Conservation (phyloP, 2,113 vertebrate genomes). For the Melospiza melodia region DNA sequence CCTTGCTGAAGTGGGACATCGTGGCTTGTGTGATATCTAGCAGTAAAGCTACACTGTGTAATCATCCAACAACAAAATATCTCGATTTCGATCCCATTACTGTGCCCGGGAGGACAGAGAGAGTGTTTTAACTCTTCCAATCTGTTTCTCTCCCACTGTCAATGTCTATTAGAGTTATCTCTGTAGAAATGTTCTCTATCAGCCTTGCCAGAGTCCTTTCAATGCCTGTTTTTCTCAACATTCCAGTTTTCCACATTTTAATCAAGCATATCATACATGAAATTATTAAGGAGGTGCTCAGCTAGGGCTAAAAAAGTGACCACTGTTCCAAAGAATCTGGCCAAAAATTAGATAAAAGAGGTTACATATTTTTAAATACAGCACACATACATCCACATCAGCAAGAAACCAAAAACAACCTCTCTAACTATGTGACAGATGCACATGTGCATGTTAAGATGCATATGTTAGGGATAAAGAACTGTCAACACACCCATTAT, state of each 20-base stretch:
- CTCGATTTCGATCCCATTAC: neutral
- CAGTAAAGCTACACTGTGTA: slow-evolving; percentile 7
- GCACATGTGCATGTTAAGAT: slow-evolving; percentile 74
- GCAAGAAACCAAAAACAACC: slow-evolving; percentile 37
- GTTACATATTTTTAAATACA: neutral
- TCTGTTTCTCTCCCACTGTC: neutral
- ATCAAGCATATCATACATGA: neutral
- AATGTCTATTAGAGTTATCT: slow-evolving; percentile 31
- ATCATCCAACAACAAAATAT: slow-evolving; percentile 26
- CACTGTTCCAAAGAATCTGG: neutral
- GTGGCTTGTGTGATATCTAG: neutral
- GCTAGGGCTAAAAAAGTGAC: neutral
- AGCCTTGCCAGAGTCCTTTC: slow-evolving; percentile 8
- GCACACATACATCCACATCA: neutral
- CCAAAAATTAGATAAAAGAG: neutral
- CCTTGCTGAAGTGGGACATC: slow-evolving; percentile 58
- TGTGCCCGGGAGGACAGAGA: slow-evolving; percentile 6
- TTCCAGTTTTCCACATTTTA: neutral
- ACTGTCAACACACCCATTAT: slow-evolving; percentile 81
- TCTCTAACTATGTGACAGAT: slow-evolving; percentile 60
- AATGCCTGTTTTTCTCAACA: slow-evolving; percentile 14
- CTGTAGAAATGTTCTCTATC: neutral
- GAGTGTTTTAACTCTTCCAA: slow-evolving; percentile 11
- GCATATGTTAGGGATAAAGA: slow-evolving; percentile 73
- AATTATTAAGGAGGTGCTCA: neutral